Percentiles rank a stretch among this genome's conserved stretches.
These are phyloP conservation scores for Leptodirus hochenwartii DNA, from an alignment of 2,888 invertebrate genomes.

Conservation along the genomic window DNA sequence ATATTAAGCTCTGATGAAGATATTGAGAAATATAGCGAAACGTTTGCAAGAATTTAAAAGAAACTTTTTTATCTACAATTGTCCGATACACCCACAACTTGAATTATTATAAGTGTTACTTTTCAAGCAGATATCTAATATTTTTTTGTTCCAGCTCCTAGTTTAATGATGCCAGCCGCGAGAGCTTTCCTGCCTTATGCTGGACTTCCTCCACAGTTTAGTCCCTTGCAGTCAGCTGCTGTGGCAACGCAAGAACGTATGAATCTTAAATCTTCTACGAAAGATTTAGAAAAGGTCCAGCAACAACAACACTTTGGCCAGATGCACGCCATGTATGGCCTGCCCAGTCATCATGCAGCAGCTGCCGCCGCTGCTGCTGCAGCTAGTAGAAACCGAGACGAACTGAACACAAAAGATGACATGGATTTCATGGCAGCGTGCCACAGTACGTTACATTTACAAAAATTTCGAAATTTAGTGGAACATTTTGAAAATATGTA, in stretches of 20 bases:
- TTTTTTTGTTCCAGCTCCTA: no score
- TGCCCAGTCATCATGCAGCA: slow-evolving; percentile 18
- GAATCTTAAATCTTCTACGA: slow-evolving; percentile 20
- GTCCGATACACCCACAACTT: no score
- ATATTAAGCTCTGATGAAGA: no score
- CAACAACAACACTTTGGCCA: slow-evolving; percentile 12
- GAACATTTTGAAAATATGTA: no score
- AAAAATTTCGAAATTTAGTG: no score
- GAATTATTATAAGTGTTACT: no score
- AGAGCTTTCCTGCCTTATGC: slow-evolving; percentile 41
- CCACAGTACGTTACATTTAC: slow-evolving; percentile 35
- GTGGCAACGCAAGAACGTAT: slow-evolving; percentile 21
- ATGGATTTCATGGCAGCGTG: slow-evolving; percentile 42
- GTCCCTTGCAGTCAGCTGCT: slow-evolving; percentile 23
- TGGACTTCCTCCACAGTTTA: slow-evolving; percentile 38
- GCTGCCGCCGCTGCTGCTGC: no score
- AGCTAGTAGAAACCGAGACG: slow-evolving; percentile 17
- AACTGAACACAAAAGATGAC: slow-evolving; percentile 33
- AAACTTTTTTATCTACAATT: no score
- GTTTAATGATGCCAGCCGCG: slow-evolving; percentile 38
- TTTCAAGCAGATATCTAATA: no score
- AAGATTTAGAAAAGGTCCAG: slow-evolving; percentile 9
- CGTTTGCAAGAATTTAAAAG: no score
- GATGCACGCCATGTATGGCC: slow-evolving; percentile 27
- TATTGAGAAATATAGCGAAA: no score